These are phyloP conservation scores for Bettongia penicillata DNA, from an alignment of 2,113 vertebrate genomes.

Conservation along the genomic window DNA sequence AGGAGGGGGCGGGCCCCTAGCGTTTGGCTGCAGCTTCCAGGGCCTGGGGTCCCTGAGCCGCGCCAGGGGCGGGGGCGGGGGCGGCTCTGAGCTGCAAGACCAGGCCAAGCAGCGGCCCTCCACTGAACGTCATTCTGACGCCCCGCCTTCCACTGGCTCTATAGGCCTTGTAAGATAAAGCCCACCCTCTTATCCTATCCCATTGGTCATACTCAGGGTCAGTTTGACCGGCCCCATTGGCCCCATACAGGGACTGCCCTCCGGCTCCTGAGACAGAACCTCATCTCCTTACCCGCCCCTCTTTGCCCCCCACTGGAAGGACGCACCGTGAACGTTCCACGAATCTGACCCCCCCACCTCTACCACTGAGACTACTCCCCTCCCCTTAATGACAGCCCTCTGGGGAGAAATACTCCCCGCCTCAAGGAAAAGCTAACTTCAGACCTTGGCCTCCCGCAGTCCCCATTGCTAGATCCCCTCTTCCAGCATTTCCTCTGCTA, in stretches of 20 bases:
- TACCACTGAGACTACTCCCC: not conserved
- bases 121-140: constrained; percentile 46
- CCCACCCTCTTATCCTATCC: constrained; percentile 49
- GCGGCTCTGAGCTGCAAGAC: constrained; percentile 71
- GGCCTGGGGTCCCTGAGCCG: constrained; percentile 22
- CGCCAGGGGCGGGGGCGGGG: constrained; percentile 35
- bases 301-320: not conserved
- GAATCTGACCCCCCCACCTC: not conserved
- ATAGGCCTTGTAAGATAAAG: constrained; percentile 58
- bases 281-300: too few relatives aligned
- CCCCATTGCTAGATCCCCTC: not conserved
- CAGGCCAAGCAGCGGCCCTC: constrained; percentile 76
- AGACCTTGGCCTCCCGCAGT: not conserved
- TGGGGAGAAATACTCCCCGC: not conserved
- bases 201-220: constrained; percentile 59
- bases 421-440: not conserved
- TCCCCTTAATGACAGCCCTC: not conserved
- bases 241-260: not conserved
- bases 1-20: not conserved
- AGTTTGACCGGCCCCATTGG: constrained; percentile 15
- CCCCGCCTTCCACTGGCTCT: constrained; percentile 46
- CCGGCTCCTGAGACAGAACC: not conserved
- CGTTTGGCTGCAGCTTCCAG: not conserved
- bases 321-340: not conserved
- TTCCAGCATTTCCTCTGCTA: not conserved